Conservation (phyloP, 1,140 invertebrate species). For the Formica exsecta region DNA sequence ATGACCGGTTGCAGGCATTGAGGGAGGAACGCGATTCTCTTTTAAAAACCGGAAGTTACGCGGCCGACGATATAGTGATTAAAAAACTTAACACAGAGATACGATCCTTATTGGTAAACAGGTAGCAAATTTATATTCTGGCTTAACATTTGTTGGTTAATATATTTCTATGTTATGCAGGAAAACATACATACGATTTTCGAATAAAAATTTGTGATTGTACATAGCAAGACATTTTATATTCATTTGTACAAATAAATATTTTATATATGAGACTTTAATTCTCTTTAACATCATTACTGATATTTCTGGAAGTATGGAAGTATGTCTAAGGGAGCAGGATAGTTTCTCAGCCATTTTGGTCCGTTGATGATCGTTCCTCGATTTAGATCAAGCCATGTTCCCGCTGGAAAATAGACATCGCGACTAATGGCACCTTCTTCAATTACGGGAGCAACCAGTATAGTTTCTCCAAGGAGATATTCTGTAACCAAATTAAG, state of each 20-base stretch:
- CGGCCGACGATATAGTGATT: constrained; percentile 83
- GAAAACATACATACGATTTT: not conserved
- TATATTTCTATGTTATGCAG: not conserved
- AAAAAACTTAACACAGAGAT: constrained; percentile 82
- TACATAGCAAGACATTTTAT: constrained; percentile 30
- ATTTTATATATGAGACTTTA: constrained; percentile 36
- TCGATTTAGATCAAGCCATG: no score
- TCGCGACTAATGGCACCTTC: no score
- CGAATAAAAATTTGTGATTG: constrained; percentile 20
- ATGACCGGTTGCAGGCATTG: constrained; percentile 77
- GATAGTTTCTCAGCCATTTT: no score
- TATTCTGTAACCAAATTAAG: no score
- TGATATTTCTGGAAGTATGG: no score
- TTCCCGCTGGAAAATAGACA: no score
- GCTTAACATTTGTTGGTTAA: not conserved
- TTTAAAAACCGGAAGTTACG: constrained; percentile 82
- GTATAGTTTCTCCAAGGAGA: no score
- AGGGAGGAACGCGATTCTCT: constrained; percentile 81
- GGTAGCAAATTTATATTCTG: constrained; percentile 38
- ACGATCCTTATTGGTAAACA: constrained; percentile 75
- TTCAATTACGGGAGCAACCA: no score
- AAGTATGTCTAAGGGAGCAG: no score
- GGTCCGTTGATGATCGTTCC: no score
- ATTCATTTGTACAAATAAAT: constrained; percentile 68
- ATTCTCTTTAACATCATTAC: constrained; percentile 14